Evolutionary conservation across 1,140 invertebrate species (phyloP), one percentile per base, ranked within the genome.

Genomic region (Pentalonia nigronervosa): DNA sequence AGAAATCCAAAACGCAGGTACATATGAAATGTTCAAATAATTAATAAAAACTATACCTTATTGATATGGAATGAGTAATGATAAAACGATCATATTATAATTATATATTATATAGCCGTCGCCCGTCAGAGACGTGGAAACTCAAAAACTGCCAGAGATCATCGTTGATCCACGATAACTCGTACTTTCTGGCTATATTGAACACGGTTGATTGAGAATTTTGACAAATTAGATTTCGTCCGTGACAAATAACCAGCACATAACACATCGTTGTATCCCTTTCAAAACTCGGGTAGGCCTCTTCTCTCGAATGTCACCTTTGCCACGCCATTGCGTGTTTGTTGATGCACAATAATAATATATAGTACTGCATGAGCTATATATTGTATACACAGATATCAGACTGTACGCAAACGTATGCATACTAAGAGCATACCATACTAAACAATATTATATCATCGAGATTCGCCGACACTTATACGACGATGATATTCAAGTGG

Each of bases 401-500:
- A 14, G 30, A 76, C 60, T 76, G 60, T n/a, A 76, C 60, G 60
- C 60, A 9, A 30, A 67, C 60, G 11, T 4, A 67, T 14, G 4
- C 30, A 76, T 14, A n/a, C 60, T n/a, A n/a, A 76, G 60, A 76
- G 60, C 11, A 76, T 76, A n/a, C n/a, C 60, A 76, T 76, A 76
- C 30, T 76, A 34, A 76, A 76, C 60, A 14, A 34, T 34, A 34
- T 17, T n/a, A n/a, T n/a, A 76, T 76, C 60, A 87, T 50, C 45
- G 7, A 21, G n/a, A 50, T 89, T 50, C n/a, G 87, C 47, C 47
- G 47, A 50, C 87, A 89, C 48, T 89, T 89, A 36, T 89, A 50
- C n/a, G 14, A 53, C 36, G 84, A 86, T 53, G 47, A 53, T 89
- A 36, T 89, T 89, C 87, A n/a, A 89, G 87, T 89, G 87, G 87